A percentile compares a stretch with the other conserved stretches of the same genome.
These are phyloP conservation scores for Meliscaeva auricollis DNA, from an alignment of 2,888 invertebrate genomes.

Conservation along the genomic window DNA sequence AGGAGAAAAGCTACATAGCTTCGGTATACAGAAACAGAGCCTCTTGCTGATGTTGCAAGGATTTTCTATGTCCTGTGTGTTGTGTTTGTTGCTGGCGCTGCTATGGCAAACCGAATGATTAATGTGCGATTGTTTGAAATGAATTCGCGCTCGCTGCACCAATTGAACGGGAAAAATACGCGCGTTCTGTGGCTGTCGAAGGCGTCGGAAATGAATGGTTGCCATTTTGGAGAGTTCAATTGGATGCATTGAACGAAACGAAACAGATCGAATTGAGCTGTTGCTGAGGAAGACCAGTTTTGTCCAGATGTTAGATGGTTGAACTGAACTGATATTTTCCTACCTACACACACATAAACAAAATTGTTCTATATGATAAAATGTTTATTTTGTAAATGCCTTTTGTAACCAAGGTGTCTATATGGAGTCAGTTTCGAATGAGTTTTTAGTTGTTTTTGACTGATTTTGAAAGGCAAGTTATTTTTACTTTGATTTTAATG, in stretches of 20 bases:
- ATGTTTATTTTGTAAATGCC: slow-evolving; percentile 5
- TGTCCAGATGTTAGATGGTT: neutral
- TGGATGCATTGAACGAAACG: slow-evolving; percentile 69
- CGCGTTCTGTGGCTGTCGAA: slow-evolving; percentile 75
- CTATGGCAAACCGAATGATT: slow-evolving; percentile 74
- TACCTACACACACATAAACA: neutral
- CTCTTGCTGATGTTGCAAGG: slow-evolving; percentile 59
- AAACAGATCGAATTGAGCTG: slow-evolving; percentile 55
- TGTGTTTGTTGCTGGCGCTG: slow-evolving; percentile 70
- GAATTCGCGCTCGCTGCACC: slow-evolving; percentile 72
- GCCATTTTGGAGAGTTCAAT: slow-evolving; percentile 73
- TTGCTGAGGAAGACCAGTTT: slow-evolving; percentile 25
- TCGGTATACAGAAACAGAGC: too few relatives aligned
- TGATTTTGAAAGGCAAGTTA: neutral
- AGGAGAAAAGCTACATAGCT: too few relatives aligned
- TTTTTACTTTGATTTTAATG: neutral
- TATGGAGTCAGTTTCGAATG: neutral
- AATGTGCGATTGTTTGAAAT: slow-evolving; percentile 75
- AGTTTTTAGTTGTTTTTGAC: neutral
- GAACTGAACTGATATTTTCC: too few relatives aligned
- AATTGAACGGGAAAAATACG: slow-evolving; percentile 75
- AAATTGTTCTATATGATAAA: neutral
- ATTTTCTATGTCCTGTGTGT: slow-evolving; percentile 60
- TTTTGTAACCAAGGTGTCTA: neutral
- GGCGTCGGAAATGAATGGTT: slow-evolving; percentile 74